Percentiles rank a stretch among this genome's conserved stretches.
Conservation (phyloP, 1,140 invertebrate genomes). For the Plutomurus gul region DNA sequence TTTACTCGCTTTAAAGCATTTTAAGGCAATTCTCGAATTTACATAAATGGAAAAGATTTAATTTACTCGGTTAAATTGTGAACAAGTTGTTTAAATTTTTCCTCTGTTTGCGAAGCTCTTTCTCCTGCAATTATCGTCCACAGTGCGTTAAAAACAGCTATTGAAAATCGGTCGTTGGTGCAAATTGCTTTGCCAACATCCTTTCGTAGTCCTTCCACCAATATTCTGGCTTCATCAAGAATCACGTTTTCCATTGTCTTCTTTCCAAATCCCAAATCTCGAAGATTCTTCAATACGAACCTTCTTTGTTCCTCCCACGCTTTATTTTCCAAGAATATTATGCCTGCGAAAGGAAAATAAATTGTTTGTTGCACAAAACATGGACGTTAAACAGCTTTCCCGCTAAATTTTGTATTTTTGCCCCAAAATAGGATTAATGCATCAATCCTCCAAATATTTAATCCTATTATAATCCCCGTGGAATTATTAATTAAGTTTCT, state of each 20-base stretch:
- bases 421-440: no score
- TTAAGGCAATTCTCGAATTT: no score
- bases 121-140: slow-evolving; percentile 34
- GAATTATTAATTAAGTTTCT: no score
- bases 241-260: slow-evolving; percentile 56
- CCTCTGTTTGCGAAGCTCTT: background rate
- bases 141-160: slow-evolving; percentile 34
- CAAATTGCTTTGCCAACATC: slow-evolving; percentile 9
- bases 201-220: background rate
- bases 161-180: background rate
- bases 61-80: background rate
- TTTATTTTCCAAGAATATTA: background rate
- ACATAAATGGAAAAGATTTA: no score
- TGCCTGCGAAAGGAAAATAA: background rate
- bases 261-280: slow-evolving; percentile 57
- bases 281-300: slow-evolving; percentile 55
- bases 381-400: no score
- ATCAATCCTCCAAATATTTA: no score
- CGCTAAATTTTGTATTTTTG: no score
- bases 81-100: background rate
- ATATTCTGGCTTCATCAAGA: slow-evolving; percentile 52
- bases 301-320: slow-evolving; percentile 53
- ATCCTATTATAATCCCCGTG: no score
- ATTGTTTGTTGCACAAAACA: background rate
- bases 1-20: no score